Evolutionary conservation across 2,113 vertebrate species (phyloP).

Genomic region (Embiotoca jacksoni): DNA sequence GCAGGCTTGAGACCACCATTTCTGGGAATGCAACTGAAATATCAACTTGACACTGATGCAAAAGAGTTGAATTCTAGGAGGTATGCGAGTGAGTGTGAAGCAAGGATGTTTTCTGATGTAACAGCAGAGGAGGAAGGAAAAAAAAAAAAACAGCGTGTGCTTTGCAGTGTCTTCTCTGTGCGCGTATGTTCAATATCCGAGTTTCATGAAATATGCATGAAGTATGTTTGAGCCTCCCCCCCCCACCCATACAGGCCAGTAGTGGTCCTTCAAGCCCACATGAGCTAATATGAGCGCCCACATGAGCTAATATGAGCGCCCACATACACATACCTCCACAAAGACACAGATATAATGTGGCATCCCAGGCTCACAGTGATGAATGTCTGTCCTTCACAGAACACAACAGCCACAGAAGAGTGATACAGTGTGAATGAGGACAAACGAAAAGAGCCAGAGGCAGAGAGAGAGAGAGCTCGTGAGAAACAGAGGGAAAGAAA

Average conservation of each 20-base stretch:
- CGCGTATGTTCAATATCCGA: conserved; percentile 49
- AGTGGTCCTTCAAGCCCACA: conserved; percentile 59
- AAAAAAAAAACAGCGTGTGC: not conserved
- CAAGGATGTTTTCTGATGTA: conserved; percentile 20
- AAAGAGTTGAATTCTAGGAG: conserved; percentile 35
- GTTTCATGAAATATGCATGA: conserved; percentile 76
- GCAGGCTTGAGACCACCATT: conserved; percentile 20
- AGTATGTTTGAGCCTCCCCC: conserved; percentile 56
- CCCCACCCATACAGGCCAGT: conserved; percentile 47
- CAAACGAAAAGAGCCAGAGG: conserved; percentile 7
- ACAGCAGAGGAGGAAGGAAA: conserved; percentile 16
- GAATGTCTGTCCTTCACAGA: conserved; percentile 70
- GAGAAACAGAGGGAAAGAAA: not conserved
- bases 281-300: conserved; percentile 34
- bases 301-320: not conserved
- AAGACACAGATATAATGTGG: conserved; percentile 40
- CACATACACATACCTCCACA: conserved; percentile 27
- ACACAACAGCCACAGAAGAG: conserved; percentile 48
- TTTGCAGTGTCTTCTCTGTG: conserved; percentile 32
- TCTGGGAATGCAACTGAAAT: conserved; percentile 29
- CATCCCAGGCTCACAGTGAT: conserved; percentile 64
- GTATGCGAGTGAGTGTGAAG: conserved; percentile 6
- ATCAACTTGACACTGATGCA: conserved; percentile 36
- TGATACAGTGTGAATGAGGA: conserved; percentile 48
- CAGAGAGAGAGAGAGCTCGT: not conserved